A percentile compares a stretch with the other conserved stretches of the same genome.
These are phyloP conservation scores for Myotis yumanensis DNA, from an alignment of 2,113 vertebrate species.

Conservation along the genomic window DNA sequence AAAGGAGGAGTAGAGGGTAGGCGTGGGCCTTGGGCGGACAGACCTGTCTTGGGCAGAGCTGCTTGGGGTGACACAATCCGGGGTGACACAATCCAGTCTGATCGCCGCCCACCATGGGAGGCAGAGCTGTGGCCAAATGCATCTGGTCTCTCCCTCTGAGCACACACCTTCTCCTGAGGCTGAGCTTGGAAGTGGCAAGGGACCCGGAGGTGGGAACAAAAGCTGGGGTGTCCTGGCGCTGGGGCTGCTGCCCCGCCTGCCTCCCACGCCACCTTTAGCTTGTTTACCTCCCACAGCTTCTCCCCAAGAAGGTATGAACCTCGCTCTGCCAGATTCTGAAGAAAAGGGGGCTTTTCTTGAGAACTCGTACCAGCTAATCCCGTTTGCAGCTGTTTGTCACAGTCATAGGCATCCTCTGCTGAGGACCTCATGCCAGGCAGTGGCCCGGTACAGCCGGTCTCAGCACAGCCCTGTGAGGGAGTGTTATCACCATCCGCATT, in stretches of 20 bases:
- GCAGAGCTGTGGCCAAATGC: neutral
- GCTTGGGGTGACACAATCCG: neutral
- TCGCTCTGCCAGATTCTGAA: neutral
- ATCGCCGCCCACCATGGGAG: constrained; percentile 51
- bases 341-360: neutral
- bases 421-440: neutral
- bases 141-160: neutral
- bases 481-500: neutral
- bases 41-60: constrained; percentile 44
- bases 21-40: neutral
- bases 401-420: neutral
- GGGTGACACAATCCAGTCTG: neutral
- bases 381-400: neutral
- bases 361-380: neutral
- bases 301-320: neutral
- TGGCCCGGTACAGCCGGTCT: neutral
- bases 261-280: neutral
- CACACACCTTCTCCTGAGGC: neutral
- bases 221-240: neutral
- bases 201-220: neutral
- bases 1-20: neutral
- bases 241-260: neutral
- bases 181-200: neutral
- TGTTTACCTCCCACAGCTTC: neutral
- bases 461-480: neutral